phyloP scores from a whole-genome alignment of 2,113 vertebrate genomes.

The Bubo blakistoni region DNA sequence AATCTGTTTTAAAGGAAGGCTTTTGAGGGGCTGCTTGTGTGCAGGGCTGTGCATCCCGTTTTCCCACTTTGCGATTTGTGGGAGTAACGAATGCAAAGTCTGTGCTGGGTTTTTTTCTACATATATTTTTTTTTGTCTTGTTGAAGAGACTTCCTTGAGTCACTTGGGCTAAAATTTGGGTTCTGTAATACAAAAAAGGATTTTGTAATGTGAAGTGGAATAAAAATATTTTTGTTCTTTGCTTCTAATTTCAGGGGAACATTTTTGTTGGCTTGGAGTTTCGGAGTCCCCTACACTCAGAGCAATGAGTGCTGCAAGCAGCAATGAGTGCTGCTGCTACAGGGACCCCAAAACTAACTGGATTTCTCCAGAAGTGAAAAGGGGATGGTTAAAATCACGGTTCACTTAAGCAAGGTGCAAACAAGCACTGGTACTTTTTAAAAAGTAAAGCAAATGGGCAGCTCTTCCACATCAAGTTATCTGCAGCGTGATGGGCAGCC shows the following conservation, averaged over 20 bases:
- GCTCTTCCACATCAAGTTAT: neutral
- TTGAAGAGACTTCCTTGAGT: neutral
- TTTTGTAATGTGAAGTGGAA: neutral
- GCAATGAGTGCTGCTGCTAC: neutral
- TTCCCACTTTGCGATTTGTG: neutral
- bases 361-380: neutral
- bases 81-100: neutral
- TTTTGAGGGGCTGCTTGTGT: constrained; percentile 10
- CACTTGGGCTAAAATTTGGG: neutral
- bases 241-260: neutral
- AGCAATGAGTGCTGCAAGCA: neutral
- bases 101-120: neutral
- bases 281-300: neutral
- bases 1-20: constrained; percentile 5
- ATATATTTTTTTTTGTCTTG: neutral
- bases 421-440: neutral
- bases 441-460: neutral
- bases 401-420: neutral
- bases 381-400: neutral
- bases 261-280: neutral
- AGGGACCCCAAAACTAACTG: neutral
- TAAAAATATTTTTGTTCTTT: neutral
- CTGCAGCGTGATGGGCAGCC: neutral
- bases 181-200: neutral
- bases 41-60: neutral